Conservation (phyloP, 2,797 vertebrate genomes). For the Parambassis ranga region DNA sequence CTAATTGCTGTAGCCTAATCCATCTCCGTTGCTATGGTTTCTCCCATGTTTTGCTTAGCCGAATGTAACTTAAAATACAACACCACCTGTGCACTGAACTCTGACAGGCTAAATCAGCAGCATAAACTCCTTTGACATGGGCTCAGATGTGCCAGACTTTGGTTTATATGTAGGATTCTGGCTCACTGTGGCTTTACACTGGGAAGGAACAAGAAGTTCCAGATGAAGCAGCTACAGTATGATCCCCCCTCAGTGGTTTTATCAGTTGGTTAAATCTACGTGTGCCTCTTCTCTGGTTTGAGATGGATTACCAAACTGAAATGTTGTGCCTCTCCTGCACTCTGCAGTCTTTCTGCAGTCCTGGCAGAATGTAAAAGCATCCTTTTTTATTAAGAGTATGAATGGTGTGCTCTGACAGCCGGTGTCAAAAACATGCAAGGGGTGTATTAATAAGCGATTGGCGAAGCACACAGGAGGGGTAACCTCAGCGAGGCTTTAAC, state of each 20-base stretch:
- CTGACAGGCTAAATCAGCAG: no score
- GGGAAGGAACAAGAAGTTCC: no score
- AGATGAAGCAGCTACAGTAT: not conserved
- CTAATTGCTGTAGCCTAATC: no score
- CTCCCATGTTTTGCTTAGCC: no score
- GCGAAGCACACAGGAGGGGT: conserved; percentile 37
- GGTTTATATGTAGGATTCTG: no score
- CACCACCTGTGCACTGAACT: no score
- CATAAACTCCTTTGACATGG: no score
- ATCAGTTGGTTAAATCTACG: conserved; percentile 14
- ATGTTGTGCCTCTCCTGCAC: conserved; percentile 22
- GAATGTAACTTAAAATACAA: no score
- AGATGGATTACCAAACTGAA: conserved; percentile 58
- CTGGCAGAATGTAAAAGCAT: conserved; percentile 58
- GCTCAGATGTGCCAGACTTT: no score
- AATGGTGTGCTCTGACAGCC: conserved; percentile 71
- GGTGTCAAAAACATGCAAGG: conserved; percentile 67
- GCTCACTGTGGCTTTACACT: no score
- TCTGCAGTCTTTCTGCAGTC: conserved; percentile 64
- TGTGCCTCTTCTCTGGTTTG: conserved; percentile 3
- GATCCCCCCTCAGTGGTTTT: conserved; percentile 24
- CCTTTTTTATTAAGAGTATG: conserved; percentile 67
- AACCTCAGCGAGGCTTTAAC: conserved; percentile 53
- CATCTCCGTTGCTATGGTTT: no score
- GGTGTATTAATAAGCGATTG: conserved; percentile 65